These are phyloP conservation scores for Ranitomeya imitator DNA, from an alignment of 2,113 vertebrate genomes.

Conservation along the genomic window DNA sequence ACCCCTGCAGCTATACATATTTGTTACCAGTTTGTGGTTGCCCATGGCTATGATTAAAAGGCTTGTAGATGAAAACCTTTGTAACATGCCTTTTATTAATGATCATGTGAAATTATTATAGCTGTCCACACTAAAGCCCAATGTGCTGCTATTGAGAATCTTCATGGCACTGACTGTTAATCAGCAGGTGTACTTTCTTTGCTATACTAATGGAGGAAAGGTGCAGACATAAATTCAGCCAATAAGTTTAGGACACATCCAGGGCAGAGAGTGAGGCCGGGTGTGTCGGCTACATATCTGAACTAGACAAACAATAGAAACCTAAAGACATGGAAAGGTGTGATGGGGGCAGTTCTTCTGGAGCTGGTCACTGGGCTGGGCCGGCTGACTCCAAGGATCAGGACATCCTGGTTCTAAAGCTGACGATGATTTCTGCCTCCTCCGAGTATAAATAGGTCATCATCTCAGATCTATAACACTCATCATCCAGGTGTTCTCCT, in stretches of 20 bases:
- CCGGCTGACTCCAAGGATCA: constrained; percentile 43
- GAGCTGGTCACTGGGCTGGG: constrained; percentile 51
- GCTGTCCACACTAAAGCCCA: not conserved
- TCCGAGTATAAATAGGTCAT: constrained; percentile 41
- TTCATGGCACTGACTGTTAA: not conserved
- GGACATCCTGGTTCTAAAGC: constrained; percentile 58
- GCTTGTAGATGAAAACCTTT: not conserved
- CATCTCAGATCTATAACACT: not conserved
- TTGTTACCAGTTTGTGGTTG: too few relatives aligned
- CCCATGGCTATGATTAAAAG: not conserved
- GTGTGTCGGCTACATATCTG: constrained; percentile 54
- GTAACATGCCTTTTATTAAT: not conserved
- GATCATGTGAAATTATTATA: not conserved
- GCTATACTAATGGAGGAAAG: not conserved
- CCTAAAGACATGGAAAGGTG: constrained; percentile 45
- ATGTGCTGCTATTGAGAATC: not conserved
- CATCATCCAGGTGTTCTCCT: not conserved
- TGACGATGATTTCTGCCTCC: constrained; percentile 52
- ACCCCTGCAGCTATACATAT: too few relatives aligned
- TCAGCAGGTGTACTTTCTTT: not conserved
- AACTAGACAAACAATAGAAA: constrained; percentile 47
- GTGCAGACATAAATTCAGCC: not conserved
- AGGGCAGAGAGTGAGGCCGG: constrained; percentile 26
- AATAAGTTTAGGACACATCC: constrained; percentile 56
- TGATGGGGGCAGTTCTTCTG: constrained; percentile 48